Evolutionary conservation across 2,113 vertebrate genomes (phyloP).

Genomic region (Rissa tridactyla): DNA sequence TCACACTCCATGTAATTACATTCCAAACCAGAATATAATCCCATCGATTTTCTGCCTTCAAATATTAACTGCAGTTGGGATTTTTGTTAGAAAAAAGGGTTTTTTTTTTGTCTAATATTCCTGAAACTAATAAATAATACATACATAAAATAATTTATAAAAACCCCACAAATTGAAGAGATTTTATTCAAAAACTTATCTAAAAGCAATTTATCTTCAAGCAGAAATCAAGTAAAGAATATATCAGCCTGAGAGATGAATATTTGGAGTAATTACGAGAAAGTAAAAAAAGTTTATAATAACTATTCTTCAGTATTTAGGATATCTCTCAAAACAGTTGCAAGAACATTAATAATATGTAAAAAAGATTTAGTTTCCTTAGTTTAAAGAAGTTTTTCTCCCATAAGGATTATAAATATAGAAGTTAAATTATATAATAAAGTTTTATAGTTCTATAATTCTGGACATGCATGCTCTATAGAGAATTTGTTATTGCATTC

Average conservation of each 20-base stretch:
- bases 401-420: background rate
- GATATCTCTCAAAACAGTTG: background rate
- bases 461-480: background rate
- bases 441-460: background rate
- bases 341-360: background rate
- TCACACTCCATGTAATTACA: background rate
- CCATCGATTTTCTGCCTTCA: background rate
- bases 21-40: background rate
- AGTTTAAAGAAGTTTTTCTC: background rate
- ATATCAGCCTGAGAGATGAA: background rate
- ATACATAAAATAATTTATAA: background rate
- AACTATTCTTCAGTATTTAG: background rate
- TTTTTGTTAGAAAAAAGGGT: background rate
- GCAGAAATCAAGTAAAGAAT: background rate
- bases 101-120: background rate
- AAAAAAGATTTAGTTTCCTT: background rate
- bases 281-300: background rate
- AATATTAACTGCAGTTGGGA: background rate
- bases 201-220: background rate
- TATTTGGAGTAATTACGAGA: background rate
- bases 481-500: constrained; percentile 21
- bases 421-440: background rate
- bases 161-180: background rate
- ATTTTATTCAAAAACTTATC: background rate
- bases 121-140: background rate